Base-by-base conservation (phyloP, 37 sponge, comb jelly and placozoan species). In the Hexactinellida sp. region DNA sequence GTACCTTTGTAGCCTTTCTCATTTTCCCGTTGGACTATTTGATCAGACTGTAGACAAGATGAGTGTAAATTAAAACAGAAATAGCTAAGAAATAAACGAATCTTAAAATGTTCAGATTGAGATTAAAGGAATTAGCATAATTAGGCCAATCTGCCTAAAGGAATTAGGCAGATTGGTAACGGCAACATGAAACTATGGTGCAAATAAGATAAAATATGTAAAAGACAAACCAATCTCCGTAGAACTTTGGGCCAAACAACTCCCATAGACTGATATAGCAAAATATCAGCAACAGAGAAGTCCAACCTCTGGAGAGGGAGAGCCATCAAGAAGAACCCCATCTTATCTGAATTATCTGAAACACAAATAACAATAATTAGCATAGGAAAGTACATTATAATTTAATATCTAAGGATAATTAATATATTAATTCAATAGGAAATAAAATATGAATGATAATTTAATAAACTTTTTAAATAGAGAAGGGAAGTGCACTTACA, bases 201-300 rank as follows among this genome's bases (percentile, higher is more conserved):
- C n/a, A n/a, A n/a, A n/a, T n/a, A n/a, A n/a, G n/a, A n/a, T n/a
- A n/a, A n/a, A n/a, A n/a, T n/a, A n/a, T n/a, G n/a, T n/a, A n/a
- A n/a, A n/a, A 63, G 3, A 63, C 76, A n/a, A 25, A 63, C 76
- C 76, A 63, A 63, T 63, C 21, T n/a, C 5, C 76, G 76, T 25
- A 63, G 76, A 10, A 63, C 28, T 63, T 63, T 63, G 13, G 76
- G 76, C 76, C 76, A 63, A n/a, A 63, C 76, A 63, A 63, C 30
- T 10, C 28, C 76, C 28, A 63, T 63, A n/a, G 76, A 63, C 76
- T 63, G 76, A 63, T 63, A 63, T 3, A 63, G 76, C 34, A 63
- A 23, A 63, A 63, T 63, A 63, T 63, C 76, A 25, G 76, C 76
- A 63, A 63, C 76, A 63, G 76, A 63, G 76, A 63, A 63, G 76